A percentile compares a stretch with the other conserved stretches of the same genome.
Evolutionary conservation across 64 coral and sea anemone genomes (phyloP).

Genomic region (Montipora cactus): DNA sequence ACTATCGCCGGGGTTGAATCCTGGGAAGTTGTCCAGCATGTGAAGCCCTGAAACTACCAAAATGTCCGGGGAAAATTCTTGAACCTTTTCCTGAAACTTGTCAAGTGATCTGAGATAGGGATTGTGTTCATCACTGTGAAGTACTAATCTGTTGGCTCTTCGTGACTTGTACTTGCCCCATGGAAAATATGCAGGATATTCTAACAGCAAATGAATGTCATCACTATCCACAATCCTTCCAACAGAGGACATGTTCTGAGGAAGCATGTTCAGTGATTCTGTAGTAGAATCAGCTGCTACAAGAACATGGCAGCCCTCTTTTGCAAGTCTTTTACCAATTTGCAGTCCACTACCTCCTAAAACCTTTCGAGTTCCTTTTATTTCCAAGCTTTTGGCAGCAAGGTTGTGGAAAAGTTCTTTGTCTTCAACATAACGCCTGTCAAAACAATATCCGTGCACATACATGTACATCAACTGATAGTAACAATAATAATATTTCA

Average conservation of each 20-base stretch:
- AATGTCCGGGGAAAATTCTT: slow-evolving; percentile 53
- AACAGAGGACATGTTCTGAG: slow-evolving; percentile 53
- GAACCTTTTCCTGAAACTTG: slow-evolving; percentile 53
- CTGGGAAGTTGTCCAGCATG: slow-evolving; percentile 91
- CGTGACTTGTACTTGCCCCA: slow-evolving; percentile 85
- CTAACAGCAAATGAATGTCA: slow-evolving; percentile 81
- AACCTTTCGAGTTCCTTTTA: slow-evolving; percentile 62
- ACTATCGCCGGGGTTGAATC: slow-evolving; percentile 75
- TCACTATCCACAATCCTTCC: slow-evolving; percentile 68
- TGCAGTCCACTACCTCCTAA: slow-evolving; percentile 75
- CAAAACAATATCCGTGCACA: background rate
- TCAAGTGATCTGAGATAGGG: slow-evolving; percentile 88
- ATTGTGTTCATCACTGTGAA: slow-evolving; percentile 87
- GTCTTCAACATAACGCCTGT: slow-evolving; percentile 66
- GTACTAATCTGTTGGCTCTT: slow-evolving; percentile 79
- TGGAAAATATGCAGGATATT: slow-evolving; percentile 70
- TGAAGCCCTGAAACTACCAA: slow-evolving; percentile 81
- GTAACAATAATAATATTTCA: background rate
- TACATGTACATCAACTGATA: background rate
- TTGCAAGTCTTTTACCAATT: slow-evolving; percentile 72
- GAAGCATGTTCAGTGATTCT: slow-evolving; percentile 52
- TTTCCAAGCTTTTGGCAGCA: slow-evolving; percentile 33
- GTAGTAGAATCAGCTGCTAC: slow-evolving; percentile 64
- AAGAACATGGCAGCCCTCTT: slow-evolving; percentile 72
- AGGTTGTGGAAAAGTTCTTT: slow-evolving; percentile 79